Conservation (phyloP, 2,888 invertebrate species). For the Drosophila paranaensis region DNA sequence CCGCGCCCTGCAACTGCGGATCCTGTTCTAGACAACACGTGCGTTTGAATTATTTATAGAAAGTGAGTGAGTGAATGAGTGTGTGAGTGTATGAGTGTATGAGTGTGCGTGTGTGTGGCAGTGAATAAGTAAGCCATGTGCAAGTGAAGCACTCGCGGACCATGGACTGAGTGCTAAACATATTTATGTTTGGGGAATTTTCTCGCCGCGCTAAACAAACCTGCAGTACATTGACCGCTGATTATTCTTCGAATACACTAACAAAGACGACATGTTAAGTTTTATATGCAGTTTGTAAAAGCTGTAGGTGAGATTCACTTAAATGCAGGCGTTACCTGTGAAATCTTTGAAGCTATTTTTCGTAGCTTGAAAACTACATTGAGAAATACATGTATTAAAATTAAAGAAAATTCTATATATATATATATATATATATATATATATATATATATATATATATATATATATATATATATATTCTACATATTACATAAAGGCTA, state of each 20-base stretch:
- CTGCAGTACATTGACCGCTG: conserved; percentile 47
- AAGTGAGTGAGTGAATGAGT: conserved; percentile 34
- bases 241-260: conserved; percentile 11
- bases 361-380: too few species aligned
- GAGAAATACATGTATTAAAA: background rate
- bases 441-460: too few species aligned
- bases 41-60: conserved; percentile 70
- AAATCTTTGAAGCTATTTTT: too few species aligned
- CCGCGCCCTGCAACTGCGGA: conserved; percentile 33
- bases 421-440: background rate
- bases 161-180: conserved; percentile 34
- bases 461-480: too few species aligned
- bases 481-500: too few species aligned
- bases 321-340: background rate
- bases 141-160: conserved; percentile 21
- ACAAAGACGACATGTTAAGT: background rate
- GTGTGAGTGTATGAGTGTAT: background rate
- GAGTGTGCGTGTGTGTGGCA: background rate
- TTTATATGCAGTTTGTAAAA: background rate
- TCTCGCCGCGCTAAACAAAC: conserved; percentile 6
- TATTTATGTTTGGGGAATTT: conserved; percentile 65
- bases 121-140: conserved; percentile 19
- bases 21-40: conserved; percentile 69
- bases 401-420: background rate
- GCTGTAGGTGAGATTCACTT: background rate